Evolutionary conservation across 2,797 vertebrate species (phyloP).

Genomic region (Myotis pilosus): DNA sequence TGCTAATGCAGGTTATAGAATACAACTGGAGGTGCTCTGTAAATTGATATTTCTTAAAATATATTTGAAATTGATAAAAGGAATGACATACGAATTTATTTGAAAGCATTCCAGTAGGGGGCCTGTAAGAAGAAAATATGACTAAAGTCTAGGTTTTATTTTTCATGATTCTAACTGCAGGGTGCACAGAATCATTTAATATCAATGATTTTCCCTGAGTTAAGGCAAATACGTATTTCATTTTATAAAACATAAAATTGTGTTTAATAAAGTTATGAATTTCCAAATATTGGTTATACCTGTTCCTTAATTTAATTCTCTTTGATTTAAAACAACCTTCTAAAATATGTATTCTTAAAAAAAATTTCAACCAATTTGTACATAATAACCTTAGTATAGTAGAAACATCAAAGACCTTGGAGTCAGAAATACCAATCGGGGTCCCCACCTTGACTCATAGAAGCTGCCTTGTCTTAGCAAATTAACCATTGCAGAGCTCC

Average conservation of each 20-base stretch:
- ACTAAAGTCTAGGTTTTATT: neutral
- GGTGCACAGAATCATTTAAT: neutral
- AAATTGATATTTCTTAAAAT: neutral
- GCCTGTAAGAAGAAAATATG: neutral
- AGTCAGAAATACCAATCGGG: too few species aligned
- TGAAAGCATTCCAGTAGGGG: neutral
- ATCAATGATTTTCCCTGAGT: neutral
- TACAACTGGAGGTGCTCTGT: neutral
- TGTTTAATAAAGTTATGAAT: neutral
- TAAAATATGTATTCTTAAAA: neutral
- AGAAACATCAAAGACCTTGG: neutral
- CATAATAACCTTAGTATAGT: neutral
- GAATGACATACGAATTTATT: neutral
- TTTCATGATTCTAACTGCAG: neutral
- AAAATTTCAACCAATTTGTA: neutral
- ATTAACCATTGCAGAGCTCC: neutral
- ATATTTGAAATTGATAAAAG: neutral
- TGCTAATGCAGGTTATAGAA: neutral
- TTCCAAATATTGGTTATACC: neutral
- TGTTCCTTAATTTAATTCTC: neutral
- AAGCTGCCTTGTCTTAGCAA: neutral
- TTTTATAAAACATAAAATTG: neutral
- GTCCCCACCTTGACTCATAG: neutral
- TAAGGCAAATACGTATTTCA: neutral
- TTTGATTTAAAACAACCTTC: neutral